Evolutionary conservation across 2,797 vertebrate species (phyloP).

Genomic region (Trichosurus vulpecula): DNA sequence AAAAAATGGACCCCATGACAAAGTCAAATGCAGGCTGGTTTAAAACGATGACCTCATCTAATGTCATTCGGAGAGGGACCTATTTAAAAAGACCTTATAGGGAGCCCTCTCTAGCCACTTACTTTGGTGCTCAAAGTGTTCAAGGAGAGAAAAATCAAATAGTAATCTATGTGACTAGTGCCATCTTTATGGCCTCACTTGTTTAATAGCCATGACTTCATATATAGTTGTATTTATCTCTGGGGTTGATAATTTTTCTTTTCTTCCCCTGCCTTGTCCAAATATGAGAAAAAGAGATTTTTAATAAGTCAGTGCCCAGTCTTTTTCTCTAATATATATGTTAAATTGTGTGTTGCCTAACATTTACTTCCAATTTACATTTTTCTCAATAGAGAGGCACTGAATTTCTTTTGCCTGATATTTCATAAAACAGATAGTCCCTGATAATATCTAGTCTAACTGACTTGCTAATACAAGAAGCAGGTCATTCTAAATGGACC

Average conservation of each 20-base stretch:
- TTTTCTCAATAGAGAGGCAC: constrained; percentile 71
- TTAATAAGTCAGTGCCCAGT: not conserved
- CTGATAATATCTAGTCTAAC: constrained; percentile 83
- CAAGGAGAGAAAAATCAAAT: constrained; percentile 65
- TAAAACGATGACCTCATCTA: constrained; percentile 84
- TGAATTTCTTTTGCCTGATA: constrained; percentile 73
- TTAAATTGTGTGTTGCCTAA: constrained; percentile 77
- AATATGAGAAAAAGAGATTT: constrained; percentile 62
- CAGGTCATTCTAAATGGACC: constrained; percentile 86
- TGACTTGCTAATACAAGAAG: constrained; percentile 85
- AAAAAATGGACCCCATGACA: constrained; percentile 84
- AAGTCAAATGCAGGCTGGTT: constrained; percentile 85
- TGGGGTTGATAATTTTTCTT: constrained; percentile 25
- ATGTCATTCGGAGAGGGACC: constrained; percentile 81
- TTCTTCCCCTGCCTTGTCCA: constrained; percentile 57
- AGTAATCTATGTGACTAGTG: constrained; percentile 55
- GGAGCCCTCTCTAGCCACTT: constrained; percentile 56
- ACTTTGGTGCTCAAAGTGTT: constrained; percentile 69
- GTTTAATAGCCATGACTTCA: constrained; percentile 60
- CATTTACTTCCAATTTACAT: constrained; percentile 79
- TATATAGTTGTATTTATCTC: constrained; percentile 65
- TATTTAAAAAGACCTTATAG: constrained; percentile 76
- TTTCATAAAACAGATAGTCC: constrained; percentile 80
- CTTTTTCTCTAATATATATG: constrained; percentile 74
- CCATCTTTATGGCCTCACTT: constrained; percentile 55